Evolutionary conservation across 2,113 vertebrate species (phyloP).

Genomic region (Callaeas wilsoni): DNA sequence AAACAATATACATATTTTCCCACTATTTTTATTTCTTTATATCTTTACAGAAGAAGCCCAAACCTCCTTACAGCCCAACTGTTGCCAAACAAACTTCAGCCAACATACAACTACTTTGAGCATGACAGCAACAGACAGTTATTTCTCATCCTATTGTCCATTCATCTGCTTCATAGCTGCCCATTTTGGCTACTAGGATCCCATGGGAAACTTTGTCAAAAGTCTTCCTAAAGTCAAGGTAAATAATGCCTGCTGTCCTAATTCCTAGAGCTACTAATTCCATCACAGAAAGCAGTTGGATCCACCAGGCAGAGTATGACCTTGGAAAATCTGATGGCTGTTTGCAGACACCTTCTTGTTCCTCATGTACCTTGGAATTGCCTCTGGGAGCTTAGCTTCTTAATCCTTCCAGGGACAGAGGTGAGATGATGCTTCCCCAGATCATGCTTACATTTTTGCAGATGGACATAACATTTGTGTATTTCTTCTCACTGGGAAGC

Average conservation of each 20-base stretch:
- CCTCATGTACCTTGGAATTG: background rate
- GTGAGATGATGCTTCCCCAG: background rate
- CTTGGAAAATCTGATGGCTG: background rate
- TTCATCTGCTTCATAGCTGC: background rate
- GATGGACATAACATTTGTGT: background rate
- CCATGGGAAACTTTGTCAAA: background rate
- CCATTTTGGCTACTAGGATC: background rate
- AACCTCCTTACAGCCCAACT: background rate
- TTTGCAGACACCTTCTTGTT: background rate
- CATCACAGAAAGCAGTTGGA: background rate
- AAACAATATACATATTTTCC: background rate
- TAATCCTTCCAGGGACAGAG: background rate
- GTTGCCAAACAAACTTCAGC: background rate
- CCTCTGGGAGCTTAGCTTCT: background rate
- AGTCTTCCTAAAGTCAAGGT: background rate
- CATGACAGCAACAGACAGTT: background rate
- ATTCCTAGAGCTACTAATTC: background rate
- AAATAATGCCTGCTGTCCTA: background rate
- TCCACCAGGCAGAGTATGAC: background rate
- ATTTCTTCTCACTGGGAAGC: background rate
- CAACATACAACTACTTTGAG: background rate
- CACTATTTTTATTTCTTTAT: background rate
- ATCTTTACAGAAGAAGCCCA: background rate
- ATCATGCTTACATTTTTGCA: background rate
- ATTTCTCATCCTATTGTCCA: background rate